A percentile compares a stretch with the other conserved stretches of the same genome.
phyloP scores from a whole-genome alignment of 2,888 invertebrate genomes.

The Eupithecia centaureata region DNA sequence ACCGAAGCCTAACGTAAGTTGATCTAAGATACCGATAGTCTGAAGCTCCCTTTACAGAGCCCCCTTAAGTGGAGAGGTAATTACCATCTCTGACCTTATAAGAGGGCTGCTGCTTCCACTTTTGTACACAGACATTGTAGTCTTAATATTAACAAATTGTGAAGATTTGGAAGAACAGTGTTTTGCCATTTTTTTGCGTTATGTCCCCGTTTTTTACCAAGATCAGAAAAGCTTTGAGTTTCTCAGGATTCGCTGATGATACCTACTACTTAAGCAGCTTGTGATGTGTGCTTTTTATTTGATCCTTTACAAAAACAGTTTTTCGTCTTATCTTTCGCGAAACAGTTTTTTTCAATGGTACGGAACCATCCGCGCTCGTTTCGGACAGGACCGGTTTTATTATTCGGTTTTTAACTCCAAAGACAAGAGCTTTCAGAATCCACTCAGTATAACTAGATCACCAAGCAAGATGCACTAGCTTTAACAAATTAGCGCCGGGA shows the following conservation, averaged over 20 bases:
- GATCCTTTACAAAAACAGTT: too few species aligned
- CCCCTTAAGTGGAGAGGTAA: constrained; percentile 24
- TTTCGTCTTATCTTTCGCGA: too few species aligned
- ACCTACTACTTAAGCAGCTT: background rate
- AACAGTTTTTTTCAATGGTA: too few species aligned
- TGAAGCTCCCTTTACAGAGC: background rate
- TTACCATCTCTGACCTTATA: constrained; percentile 18
- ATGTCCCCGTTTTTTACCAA: too few species aligned
- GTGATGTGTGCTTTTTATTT: too few species aligned
- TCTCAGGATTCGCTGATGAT: background rate
- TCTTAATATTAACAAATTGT: background rate
- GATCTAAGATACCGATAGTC: constrained; percentile 6
- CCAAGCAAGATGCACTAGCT: constrained; percentile 1
- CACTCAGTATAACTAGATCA: background rate
- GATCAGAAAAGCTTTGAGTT: background rate
- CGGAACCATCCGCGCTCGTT: too few species aligned
- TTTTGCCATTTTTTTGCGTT: too few species aligned
- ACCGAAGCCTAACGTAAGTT: background rate
- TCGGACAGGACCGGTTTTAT: too few species aligned
- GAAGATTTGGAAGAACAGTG: too few species aligned
- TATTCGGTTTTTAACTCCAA: background rate
- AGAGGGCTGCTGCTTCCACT: constrained; percentile 1
- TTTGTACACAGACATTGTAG: constrained; percentile 20
- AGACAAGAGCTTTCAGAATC: background rate
- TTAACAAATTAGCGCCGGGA: background rate